Base-by-base conservation (phyloP, 2,888 invertebrate species). In the Rhyacophila evoluta region DNA sequence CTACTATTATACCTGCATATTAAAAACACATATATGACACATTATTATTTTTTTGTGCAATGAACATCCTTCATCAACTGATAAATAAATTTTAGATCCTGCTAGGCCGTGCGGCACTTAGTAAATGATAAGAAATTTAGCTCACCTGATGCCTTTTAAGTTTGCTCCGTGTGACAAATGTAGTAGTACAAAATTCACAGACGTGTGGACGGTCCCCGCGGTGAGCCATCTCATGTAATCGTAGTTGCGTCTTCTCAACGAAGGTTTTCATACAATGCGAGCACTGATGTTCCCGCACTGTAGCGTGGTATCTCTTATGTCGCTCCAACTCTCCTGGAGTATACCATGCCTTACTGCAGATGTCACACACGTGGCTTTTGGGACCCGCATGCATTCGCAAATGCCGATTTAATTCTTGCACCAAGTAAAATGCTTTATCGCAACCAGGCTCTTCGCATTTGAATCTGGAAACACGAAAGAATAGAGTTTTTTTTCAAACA, bases 81-180 rank as follows among this genome's bases (percentile, higher is more conserved):
- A n/a, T n/a, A n/a, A n/a, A n/a, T n/a, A n/a, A n/a, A n/a, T n/a
- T n/a, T n/a, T n/a, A n/a, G n/a, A n/a, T n/a, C n/a, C n/a, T n/a
- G n/a, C n/a, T n/a, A n/a, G n/a, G n/a, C n/a, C n/a, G n/a, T n/a
- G n/a, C n/a, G n/a, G n/a, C n/a, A n/a, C n/a, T n/a, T n/a, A n/a
- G n/a, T n/a, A n/a, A n/a, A n/a, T n/a, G n/a, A n/a, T n/a, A n/a
- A n/a, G n/a, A n/a, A n/a, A n/a, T n/a, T n/a, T n/a, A n/a, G 29
- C 25, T 72, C 11, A 81, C 81, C 77, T 81, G 81, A 79, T 81
- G 81, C 28, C 81, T 78, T 75, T 81, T 81, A 1, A 81, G 67
- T 76, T 80, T 81, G 38, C 74, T 78, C 10, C 76, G 73, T 10
- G 78, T 78, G 3, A 80, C 74, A 67, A 81, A 81, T 8, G 76